Base-by-base conservation (phyloP, 2,888 invertebrate genomes). In the Heliconius sara region DNA sequence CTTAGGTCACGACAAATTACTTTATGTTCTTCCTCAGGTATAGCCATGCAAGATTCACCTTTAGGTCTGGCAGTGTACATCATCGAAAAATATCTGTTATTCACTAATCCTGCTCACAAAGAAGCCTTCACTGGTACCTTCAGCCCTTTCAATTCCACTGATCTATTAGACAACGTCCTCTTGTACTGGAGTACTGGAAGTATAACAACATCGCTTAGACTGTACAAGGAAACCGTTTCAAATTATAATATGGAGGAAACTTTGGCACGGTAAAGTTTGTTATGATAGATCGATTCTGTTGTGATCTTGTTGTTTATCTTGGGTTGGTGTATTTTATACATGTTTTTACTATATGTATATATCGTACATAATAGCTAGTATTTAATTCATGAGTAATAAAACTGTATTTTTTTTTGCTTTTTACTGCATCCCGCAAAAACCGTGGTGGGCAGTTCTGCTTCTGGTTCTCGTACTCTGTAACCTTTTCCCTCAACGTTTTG, bases 21-120 rank as follows among this genome's bases (percentile, higher is more conserved):
- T 67, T 34, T 34, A 22, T 60, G 3, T 60, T 65, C 10, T 52
- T 7, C 91, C 92, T 1, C 86, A 97, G 97, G 98, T 25, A 95
- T 96, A 12, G 97, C 95, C 0, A 91, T 98, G 19, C 94, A 96
- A 83, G 97, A 98, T 85, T 97, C 98, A 1, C 99, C 99, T 0
- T 95, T 97, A 0, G 99, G 98, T 0, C 92, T 99, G 72, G 98
- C 98, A 0, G 97, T 97, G 0, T 99, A 98, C 86, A 97, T 99
- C 73, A 89, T 99, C 30, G 99, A 99, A 87, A 98, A 98, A 89
- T 98, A 98, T 90, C 96, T 95, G 92, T 96, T 86, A 80, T 97
- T 92, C 96, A 97, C 93, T 87, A 97, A 93, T 90, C 97, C 86
- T 0, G 86, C 90, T 0, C 95, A 95, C 84, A 95, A 95, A 71